Conservation (phyloP, 1,140 invertebrate species). For the Nephotettix cincticeps region DNA sequence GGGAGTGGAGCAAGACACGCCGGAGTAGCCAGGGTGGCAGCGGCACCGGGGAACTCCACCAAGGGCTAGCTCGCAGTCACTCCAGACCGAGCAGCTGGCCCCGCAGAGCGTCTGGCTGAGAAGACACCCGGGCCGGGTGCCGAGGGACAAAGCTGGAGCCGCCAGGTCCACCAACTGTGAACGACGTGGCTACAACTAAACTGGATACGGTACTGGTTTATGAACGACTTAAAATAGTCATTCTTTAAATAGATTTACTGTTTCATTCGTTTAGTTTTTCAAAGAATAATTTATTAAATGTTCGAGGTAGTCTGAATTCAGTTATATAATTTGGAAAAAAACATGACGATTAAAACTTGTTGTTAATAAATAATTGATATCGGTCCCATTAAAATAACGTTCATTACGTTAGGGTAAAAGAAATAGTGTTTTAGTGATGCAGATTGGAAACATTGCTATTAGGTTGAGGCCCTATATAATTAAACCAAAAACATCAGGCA, state of each 20-base stretch:
- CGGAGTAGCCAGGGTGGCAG: not conserved
- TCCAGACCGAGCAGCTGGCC: not conserved
- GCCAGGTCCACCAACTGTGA: conserved; percentile 51
- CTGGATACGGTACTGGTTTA: not conserved
- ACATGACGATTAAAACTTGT: too few species aligned
- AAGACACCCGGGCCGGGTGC: conserved; percentile 43
- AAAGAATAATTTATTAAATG: too few species aligned
- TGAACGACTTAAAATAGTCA: not conserved
- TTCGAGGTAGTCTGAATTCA: too few species aligned
- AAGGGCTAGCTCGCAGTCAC: not conserved
- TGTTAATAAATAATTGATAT: too few species aligned
- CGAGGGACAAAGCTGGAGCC: conserved; percentile 53
- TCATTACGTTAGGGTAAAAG: too few species aligned
- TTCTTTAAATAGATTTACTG: not conserved
- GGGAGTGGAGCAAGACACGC: conserved; percentile 35
- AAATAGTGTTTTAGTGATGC: too few species aligned
- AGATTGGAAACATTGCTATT: too few species aligned
- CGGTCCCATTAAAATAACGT: too few species aligned
- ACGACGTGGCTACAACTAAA: not conserved
- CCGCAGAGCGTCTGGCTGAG: not conserved
- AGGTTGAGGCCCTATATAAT: too few species aligned
- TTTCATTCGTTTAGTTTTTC: not conserved
- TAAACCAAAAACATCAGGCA: too few species aligned
- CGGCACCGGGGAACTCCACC: not conserved
- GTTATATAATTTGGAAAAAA: too few species aligned